A percentile compares a stretch with the other conserved stretches of the same genome.
phyloP scores from a whole-genome alignment of 2,888 invertebrate genomes.

The Fragum fragum region DNA sequence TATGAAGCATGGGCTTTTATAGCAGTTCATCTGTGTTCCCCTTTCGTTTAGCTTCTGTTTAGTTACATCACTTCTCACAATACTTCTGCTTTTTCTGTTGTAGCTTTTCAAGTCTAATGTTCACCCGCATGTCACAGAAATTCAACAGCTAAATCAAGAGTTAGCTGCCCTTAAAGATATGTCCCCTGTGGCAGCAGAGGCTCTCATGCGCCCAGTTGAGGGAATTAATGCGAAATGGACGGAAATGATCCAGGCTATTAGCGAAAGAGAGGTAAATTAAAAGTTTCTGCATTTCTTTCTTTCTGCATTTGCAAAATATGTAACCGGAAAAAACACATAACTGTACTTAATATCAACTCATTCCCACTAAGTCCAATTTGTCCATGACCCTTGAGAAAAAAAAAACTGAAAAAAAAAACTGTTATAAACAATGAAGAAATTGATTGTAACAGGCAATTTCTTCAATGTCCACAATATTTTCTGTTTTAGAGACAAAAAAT shows the following conservation, averaged over 20 bases:
- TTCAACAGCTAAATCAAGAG: constrained; percentile 85
- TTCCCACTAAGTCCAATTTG: no score
- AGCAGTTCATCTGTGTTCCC: background rate
- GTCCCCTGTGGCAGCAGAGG: constrained; percentile 85
- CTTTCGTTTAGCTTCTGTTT: background rate
- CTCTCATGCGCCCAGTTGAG: constrained; percentile 82
- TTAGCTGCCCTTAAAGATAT: constrained; percentile 83
- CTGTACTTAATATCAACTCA: no score
- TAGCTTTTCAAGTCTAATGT: constrained; percentile 81
- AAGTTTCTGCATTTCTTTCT: no score
- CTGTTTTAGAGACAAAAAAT: no score
- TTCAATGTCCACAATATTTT: no score
- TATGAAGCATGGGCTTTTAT: no score
- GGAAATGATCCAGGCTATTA: constrained; percentile 82
- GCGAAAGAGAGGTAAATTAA: constrained; percentile 83
- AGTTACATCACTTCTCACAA: background rate
- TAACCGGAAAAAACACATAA: no score
- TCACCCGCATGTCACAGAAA: constrained; percentile 84
- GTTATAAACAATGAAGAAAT: no score
- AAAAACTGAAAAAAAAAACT: no score
- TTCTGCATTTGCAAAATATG: no score
- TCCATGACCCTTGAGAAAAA: no score
- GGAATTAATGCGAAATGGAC: constrained; percentile 85
- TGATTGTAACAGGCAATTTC: no score
- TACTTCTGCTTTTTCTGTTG: constrained; percentile 16